Evolutionary conservation across 2,797 vertebrate genomes (phyloP).

Genomic region (Pampus argenteus): DNA sequence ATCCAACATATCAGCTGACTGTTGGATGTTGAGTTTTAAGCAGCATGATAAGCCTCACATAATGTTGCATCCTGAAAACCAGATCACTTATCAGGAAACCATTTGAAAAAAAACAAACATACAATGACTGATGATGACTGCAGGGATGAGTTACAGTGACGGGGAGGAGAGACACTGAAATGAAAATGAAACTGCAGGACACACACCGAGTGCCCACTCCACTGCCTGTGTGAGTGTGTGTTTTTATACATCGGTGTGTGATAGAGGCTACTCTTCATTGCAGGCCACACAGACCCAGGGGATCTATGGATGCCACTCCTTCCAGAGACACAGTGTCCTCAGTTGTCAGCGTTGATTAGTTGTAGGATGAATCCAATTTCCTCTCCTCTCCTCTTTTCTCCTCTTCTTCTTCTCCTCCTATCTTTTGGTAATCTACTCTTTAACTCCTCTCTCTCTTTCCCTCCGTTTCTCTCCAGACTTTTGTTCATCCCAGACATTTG

Average conservation of each 20-base stretch:
- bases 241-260: constrained; percentile 6
- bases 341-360: constrained; percentile 69
- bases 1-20: too few species aligned
- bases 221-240: neutral
- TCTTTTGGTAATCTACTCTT: neutral
- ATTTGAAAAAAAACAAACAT: too few species aligned
- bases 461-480: constrained; percentile 2
- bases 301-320: constrained; percentile 43
- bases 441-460: neutral
- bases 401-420: neutral
- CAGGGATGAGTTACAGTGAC: constrained; percentile 13
- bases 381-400: constrained; percentile 18
- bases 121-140: constrained; percentile 25
- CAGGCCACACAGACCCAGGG: constrained; percentile 31
- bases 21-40: too few species aligned
- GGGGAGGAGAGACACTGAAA: constrained; percentile 22
- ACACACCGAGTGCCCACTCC: constrained; percentile 18
- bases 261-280: constrained; percentile 26
- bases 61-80: neutral
- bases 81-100: neutral
- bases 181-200: constrained; percentile 38
- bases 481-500: neutral
- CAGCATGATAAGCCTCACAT: too few species aligned
- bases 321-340: constrained; percentile 38
- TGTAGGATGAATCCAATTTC: constrained; percentile 56